Evolutionary conservation across 2,797 vertebrate genomes (phyloP), one percentile per base, ranked within the genome.

Genomic region (Myotis vivesi): DNA sequence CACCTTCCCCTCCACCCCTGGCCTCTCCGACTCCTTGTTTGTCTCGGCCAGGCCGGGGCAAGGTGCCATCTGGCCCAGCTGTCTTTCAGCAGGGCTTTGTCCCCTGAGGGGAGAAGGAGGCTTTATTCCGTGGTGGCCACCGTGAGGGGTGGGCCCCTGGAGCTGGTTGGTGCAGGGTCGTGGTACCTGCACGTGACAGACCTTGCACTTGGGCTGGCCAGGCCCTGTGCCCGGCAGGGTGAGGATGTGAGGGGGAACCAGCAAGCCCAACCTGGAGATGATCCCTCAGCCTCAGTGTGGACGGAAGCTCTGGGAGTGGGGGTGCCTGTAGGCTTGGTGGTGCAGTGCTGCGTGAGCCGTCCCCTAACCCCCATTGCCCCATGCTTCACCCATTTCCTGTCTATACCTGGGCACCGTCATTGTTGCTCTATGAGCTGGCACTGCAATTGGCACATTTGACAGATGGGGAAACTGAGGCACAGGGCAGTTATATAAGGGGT

Each of bases 1-100:
- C 16, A 0, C 57, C 41, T 0, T 30, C 28, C 1, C 1, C 64
- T 30, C 28, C 1, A 1, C 64, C 53, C 46, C 71, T 33, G 19
- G 19, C 64, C 33, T 20, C 71, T 55, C 13, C 30, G 0, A 5
- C 55, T n/a, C 64, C 36, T 49, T 8, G 13, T 64, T 22, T 68
- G 59, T 69, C 62, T 41, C 75, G 1, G 71, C 88, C 28, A 9
- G 71, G 89, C 94, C 3, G 0, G 86, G 91, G 75, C 81, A 49
- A 66, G 64, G 89, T 91, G 33, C 92, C 95, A 91, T 94, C 92
- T 96, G 96, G 91, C 89, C 36, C 44, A 2, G 44, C 62, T 3
- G 69, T 83, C 36, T 79, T 51, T 22, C 5, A 44, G 71, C 33
- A 17, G 73, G 88, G 64, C 90, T 97, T 90, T 96, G 94, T 95